Evolutionary conservation across 2,113 vertebrate genomes (phyloP), one percentile per base, ranked within the genome.

Genomic region (Mixornis gularis): DNA sequence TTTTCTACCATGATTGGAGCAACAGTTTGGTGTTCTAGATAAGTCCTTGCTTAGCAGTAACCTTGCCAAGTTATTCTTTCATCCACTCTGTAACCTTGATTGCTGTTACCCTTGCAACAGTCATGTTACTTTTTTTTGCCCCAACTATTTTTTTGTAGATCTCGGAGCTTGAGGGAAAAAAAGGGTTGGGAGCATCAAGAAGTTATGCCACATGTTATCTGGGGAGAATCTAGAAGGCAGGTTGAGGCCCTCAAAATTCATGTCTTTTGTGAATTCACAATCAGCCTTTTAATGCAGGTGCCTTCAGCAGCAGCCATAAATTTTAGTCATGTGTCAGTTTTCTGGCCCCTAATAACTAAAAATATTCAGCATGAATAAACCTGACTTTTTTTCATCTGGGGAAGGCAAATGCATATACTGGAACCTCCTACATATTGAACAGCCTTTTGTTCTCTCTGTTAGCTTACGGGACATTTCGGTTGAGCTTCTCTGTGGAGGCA

Each of bases 391-490:
- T n/a, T 36, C 38, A 34, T 32, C 30, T 77, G 13, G 29, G 6
- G 17, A 87, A 62, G 22, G 15, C 12, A 83, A 83, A 73, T 62
- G 51, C 10, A 20, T 43, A 4, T 32, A 41, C 32, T 62, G 38
- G 29, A 69, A 66, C 20, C 34, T 71, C 51, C 52, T 46, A 22
- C 30, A 24, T 19, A 26, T 13, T 38, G 26, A 58, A 53, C 13
- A 69, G 40, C 18, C 34, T 27, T 46, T 66, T 68, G n/a, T 60
- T 74, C 18, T 89, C 55, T 55, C 48, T 53, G 16, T 34, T 79
- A 98, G 97, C 46, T 48, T 74, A 90, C 22, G 98, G 98, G 22
- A 95, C 96, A 17, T 81, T 98, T 59, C 85, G 56, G 3, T 0
- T 99, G 27, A 17, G 71, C 0, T 73, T 99, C 30, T 56, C 58